Base-by-base conservation (phyloP, 2,797 vertebrate species). In the Myotis vivesi region DNA sequence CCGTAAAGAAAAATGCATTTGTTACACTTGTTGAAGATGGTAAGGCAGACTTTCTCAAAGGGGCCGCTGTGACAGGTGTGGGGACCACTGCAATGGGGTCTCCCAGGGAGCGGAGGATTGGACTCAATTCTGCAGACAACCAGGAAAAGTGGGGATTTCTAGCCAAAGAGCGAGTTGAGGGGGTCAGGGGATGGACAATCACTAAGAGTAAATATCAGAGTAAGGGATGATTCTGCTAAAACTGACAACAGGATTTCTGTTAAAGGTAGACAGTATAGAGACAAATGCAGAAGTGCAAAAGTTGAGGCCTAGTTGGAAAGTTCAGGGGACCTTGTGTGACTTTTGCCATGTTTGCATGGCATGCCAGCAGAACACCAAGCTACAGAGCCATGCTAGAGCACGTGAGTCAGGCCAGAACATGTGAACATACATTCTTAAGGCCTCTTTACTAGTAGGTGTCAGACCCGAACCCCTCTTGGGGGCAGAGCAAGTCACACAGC, bases 391-490 rank as follows among this genome's bases (percentile, higher is more conserved):
- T n/a, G 16, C 62, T 17, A 19, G 30, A 66, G n/a, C 64, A 17
- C 8, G 3, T 62, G 69, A 82, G 38, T 23, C 55, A 38, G n/a
- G 36, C 11, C 41, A 51, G 46, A 82, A 20, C 16, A 12, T 30
- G 30, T 0, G 0, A 10, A 10, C 36, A 23, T 16, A 23, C n/a
- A 28, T 19, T 23, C 33, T 30, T 41, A 23, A 75, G 11, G 9
- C 13, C 38, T 49, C 71, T 20, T 28, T 41, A 4, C 46, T 46
- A 46, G 46, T 46, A 8, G 36, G 11, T 15, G n/a, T 69, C 28
- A 3, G 2, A 25, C 41, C 66, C 33, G 11, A 85, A 25, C 36
- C 33, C 69, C 23, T 87, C 51, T 51, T 53, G 75, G 79, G 30
- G 25, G 25, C 23, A 68, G n/a, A 76, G 12, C 6, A 64, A 59